A percentile compares a stretch with the other conserved stretches of the same genome.
Conservation (phyloP, 2,797 vertebrate genomes). For the Onychomys torridus region DNA sequence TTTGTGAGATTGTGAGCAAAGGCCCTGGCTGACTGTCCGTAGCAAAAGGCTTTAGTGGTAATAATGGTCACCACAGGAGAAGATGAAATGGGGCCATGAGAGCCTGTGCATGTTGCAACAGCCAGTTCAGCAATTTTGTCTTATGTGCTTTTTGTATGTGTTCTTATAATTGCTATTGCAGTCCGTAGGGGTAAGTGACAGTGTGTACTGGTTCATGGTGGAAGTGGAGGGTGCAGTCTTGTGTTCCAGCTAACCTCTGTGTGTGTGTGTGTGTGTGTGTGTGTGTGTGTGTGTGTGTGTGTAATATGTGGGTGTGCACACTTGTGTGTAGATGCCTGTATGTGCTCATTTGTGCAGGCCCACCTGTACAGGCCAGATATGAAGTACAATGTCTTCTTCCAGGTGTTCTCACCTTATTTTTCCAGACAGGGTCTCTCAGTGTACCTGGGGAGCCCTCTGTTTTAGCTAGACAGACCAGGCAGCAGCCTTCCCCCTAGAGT, state of each 20-base stretch:
- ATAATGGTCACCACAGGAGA: not conserved
- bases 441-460: not conserved
- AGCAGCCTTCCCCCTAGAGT: not conserved
- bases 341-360: not conserved
- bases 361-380: not conserved
- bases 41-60: not conserved
- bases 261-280: not conserved
- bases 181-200: not conserved
- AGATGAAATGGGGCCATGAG: not conserved
- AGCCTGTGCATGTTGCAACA: not conserved
- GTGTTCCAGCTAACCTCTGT: not conserved
- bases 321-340: not conserved
- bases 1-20: not conserved
- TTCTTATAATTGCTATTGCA: not conserved
- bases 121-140: not conserved
- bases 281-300: not conserved
- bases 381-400: not conserved
- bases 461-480: not conserved
- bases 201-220: not conserved
- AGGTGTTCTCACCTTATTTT: not conserved
- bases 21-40: accelerated
- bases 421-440: not conserved
- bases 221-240: not conserved
- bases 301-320: not conserved
- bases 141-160: accelerated